Evolutionary conservation across 2,113 vertebrate genomes (phyloP).

Genomic region (Lichenostomus cassidix): DNA sequence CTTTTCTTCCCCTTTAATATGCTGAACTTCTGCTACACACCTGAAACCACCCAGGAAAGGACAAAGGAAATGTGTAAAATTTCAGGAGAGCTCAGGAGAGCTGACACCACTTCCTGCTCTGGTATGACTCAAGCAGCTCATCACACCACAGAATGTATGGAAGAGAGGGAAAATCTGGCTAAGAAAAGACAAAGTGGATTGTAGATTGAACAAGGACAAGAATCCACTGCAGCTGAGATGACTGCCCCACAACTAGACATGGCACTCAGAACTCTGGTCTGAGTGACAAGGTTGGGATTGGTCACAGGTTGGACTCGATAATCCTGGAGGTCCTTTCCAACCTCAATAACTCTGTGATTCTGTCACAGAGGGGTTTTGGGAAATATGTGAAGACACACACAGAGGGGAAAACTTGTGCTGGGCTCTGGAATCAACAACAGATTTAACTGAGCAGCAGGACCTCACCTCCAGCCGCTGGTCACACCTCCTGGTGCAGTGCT

Average conservation of each 20-base stretch:
- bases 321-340: neutral
- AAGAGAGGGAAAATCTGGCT: neutral
- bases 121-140: neutral
- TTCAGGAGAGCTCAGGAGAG: neutral
- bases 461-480: slow-evolving; percentile 54
- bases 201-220: neutral
- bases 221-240: neutral
- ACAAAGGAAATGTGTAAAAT: neutral
- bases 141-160: neutral
- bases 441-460: neutral
- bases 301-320: neutral
- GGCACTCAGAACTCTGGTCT: neutral
- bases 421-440: neutral
- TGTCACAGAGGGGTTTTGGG: neutral
- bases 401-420: neutral
- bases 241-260: neutral
- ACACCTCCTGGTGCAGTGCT: slow-evolving; percentile 58
- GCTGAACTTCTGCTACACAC: neutral
- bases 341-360: neutral
- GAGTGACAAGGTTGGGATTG: neutral
- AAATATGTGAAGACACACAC: neutral
- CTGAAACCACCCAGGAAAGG: neutral
- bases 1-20: neutral
- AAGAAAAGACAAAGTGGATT: neutral
- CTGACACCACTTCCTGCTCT: neutral